phyloP scores from a whole-genome alignment of 2,113 vertebrate species.

The Gallinago jamesoni region DNA sequence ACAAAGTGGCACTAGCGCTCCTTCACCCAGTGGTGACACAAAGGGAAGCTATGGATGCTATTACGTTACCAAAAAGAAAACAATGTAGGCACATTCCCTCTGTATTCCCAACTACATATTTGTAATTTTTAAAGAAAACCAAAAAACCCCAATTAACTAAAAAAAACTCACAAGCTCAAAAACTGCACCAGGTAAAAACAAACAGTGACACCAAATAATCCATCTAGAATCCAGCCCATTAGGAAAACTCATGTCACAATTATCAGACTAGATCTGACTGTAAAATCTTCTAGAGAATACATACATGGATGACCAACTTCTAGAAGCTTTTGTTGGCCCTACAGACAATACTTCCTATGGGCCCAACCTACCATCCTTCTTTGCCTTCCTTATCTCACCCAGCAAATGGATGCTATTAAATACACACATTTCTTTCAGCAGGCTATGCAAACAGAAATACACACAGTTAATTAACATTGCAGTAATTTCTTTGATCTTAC shows the following conservation, averaged over 20 bases:
- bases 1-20: neutral
- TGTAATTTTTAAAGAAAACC: neutral
- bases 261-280: neutral
- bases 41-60: neutral
- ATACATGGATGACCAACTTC: neutral
- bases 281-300: neutral
- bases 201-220: neutral
- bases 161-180: neutral
- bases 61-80: neutral
- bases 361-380: neutral
- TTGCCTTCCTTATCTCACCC: neutral
- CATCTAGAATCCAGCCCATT: neutral
- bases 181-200: neutral
- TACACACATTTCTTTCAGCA: neutral
- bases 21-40: neutral
- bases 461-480: slow-evolving; percentile 27
- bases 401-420: neutral
- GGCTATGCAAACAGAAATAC: neutral
- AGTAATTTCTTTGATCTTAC: slow-evolving; percentile 40
- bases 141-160: neutral
- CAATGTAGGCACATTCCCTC: neutral
- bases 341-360: neutral
- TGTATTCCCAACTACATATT: neutral
- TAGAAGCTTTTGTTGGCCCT: neutral
- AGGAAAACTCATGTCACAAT: neutral